phyloP scores from a whole-genome alignment of 2,113 vertebrate species.

The Megaptera novaeangliae region DNA sequence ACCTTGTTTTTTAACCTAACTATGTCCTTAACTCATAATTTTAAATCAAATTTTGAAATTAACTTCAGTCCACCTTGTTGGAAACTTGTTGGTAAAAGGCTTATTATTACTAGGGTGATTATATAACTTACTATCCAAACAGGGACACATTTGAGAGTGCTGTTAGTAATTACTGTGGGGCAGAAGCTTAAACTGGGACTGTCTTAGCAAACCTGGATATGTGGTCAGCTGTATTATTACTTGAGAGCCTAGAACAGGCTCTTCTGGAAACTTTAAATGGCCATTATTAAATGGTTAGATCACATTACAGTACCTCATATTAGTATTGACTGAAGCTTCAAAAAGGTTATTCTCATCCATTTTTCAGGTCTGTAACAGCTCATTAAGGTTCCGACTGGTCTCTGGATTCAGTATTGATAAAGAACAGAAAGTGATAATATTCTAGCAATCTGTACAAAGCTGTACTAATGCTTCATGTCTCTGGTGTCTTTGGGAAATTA shows the following conservation, averaged over 20 bases:
- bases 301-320: not conserved
- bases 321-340: not conserved
- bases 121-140: not conserved
- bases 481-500: not conserved
- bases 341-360: not conserved
- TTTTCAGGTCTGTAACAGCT: not conserved
- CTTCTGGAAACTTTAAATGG: not conserved
- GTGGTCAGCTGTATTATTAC: not conserved
- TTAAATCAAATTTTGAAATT: slow-evolving; percentile 35
- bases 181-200: not conserved
- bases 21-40: not conserved
- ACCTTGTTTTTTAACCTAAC: not conserved
- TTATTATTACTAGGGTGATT: not conserved
- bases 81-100: not conserved
- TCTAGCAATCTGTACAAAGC: not conserved
- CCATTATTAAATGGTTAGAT: slow-evolving; percentile 8
- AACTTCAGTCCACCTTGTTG: not conserved
- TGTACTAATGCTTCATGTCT: not conserved
- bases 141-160: not conserved
- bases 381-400: not conserved
- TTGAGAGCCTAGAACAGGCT: not conserved
- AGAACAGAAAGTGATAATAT: not conserved
- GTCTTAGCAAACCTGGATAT: not conserved
- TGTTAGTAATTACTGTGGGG: not conserved
- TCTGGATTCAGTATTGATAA: slow-evolving; percentile 3